Evolutionary conservation across 2,797 vertebrate species (phyloP).

Genomic region (Takifugu ocellatus): DNA sequence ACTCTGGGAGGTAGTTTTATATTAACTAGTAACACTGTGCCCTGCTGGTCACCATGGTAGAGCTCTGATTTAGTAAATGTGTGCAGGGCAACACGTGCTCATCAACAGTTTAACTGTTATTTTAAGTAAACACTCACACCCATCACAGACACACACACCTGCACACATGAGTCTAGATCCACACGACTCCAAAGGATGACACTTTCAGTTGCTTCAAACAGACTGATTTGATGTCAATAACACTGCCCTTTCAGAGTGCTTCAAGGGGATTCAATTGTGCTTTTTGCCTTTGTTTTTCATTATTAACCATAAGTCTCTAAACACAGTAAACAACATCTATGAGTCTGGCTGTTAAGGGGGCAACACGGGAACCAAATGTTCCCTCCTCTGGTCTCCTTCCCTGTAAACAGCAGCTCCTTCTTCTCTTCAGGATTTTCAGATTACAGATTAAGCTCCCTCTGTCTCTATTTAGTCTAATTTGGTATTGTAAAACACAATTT

Average conservation of each 20-base stretch:
- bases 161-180: no score
- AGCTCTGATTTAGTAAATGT: conserved; percentile 30
- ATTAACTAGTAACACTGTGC: conserved; percentile 66
- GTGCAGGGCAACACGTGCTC: background rate
- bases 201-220: no score
- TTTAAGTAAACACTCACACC: no score
- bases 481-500: no score
- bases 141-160: no score
- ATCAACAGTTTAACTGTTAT: conserved; percentile 21
- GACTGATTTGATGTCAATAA: no score
- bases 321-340: conserved; percentile 41
- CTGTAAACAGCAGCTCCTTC: conserved; percentile 15
- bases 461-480: no score
- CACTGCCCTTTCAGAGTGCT: no score
- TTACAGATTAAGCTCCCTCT: no score
- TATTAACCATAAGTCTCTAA: background rate
- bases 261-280: no score
- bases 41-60: conserved; percentile 1
- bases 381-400: conserved; percentile 13
- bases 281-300: no score
- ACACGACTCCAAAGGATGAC: no score
- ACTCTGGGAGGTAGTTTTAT: conserved; percentile 68
- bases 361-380: conserved; percentile 1
- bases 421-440: background rate
- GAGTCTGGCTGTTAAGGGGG: conserved; percentile 31